These are phyloP conservation scores for Notolabrus celidotus DNA, from an alignment of 2,797 vertebrate genomes.

Conservation along the genomic window DNA sequence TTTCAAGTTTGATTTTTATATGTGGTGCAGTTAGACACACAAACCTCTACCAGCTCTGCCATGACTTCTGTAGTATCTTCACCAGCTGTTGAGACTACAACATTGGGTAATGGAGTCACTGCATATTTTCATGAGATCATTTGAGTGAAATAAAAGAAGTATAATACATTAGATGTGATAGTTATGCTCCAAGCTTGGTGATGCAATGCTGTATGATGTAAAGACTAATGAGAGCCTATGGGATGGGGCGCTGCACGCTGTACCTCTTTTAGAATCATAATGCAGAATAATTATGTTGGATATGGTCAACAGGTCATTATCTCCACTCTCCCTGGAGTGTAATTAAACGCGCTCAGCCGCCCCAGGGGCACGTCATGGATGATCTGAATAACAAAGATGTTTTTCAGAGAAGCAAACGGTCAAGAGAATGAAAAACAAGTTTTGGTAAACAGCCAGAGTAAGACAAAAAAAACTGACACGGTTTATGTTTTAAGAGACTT, in stretches of 20 bases:
- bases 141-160: neutral
- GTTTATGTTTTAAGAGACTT: neutral
- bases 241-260: constrained; percentile 18
- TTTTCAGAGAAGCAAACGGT: constrained; percentile 36
- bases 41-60: no score
- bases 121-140: neutral
- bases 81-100: no score
- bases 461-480: neutral
- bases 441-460: neutral
- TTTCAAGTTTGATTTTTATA: no score
- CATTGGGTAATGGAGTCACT: constrained; percentile 7
- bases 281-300: constrained; percentile 21
- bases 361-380: constrained; percentile 12
- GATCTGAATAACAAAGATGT: constrained; percentile 51
- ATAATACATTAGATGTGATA: neutral
- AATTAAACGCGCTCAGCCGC: constrained; percentile 58
- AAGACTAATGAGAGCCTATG: constrained; percentile 62
- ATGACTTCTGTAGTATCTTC: no score
- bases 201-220: constrained; percentile 16
- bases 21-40: no score
- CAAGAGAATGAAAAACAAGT: constrained; percentile 25
- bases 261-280: constrained; percentile 23
- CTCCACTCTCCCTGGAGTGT: constrained; percentile 44
- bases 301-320: constrained; percentile 79
- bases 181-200: constrained; percentile 2